Percentiles rank a stretch among this genome's conserved stretches.
Evolutionary conservation across 2,888 invertebrate species (phyloP).

Genomic region (Phengaris alcon): DNA sequence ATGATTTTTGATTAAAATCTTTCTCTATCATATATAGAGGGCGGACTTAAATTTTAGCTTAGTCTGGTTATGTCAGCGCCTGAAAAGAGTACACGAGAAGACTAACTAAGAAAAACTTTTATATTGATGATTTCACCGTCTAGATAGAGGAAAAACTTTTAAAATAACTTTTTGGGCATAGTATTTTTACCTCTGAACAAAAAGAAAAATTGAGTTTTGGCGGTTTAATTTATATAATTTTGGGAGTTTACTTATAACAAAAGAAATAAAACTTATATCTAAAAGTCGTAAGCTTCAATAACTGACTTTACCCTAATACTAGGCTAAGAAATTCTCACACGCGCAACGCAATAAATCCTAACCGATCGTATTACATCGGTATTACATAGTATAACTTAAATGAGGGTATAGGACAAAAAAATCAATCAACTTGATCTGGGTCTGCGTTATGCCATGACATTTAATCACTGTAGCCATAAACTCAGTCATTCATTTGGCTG

Average conservation of each 20-base stretch:
- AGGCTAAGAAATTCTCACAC: background rate
- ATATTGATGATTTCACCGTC: no score
- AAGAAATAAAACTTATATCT: no score
- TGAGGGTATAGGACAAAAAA: constrained; percentile 28
- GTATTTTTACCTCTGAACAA: no score
- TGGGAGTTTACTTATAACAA: no score
- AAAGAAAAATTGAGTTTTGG: no score
- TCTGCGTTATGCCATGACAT: constrained; percentile 45
- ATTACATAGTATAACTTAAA: background rate
- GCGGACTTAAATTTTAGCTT: constrained; percentile 16
- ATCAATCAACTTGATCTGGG: constrained; percentile 42
- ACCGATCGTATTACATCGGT: background rate
- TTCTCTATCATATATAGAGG: constrained; percentile 29
- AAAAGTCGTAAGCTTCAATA: no score
- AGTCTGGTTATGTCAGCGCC: constrained; percentile 9
- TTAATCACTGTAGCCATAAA: constrained; percentile 48
- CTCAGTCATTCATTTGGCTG: constrained; percentile 37
- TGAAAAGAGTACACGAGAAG: background rate
- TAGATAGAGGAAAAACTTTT: no score
- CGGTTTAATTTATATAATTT: no score
- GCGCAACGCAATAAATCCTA: background rate
- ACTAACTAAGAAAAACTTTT: background rate
- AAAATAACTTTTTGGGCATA: no score
- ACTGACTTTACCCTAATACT: background rate
- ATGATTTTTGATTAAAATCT: constrained; percentile 40